phyloP scores from a whole-genome alignment of 2,113 vertebrate genomes.

The Archilochus colubris region DNA sequence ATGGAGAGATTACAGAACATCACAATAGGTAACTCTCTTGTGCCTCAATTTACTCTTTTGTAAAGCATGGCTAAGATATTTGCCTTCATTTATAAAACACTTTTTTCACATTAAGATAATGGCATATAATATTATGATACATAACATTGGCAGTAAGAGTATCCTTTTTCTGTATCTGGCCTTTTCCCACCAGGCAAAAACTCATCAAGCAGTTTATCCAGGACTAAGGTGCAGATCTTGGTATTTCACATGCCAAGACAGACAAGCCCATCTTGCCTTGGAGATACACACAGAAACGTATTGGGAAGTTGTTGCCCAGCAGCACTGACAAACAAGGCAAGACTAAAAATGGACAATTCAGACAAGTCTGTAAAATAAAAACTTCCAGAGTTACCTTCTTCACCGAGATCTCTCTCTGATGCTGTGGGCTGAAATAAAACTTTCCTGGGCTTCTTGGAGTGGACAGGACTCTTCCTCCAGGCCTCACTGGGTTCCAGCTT shows the following conservation, averaged over 20 bases:
- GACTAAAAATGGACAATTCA: background rate
- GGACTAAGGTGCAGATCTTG: background rate
- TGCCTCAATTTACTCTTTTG: background rate
- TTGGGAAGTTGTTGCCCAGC: background rate
- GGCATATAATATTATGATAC: background rate
- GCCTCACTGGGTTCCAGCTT: background rate
- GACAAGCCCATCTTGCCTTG: background rate
- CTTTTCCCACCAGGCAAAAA: background rate
- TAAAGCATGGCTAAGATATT: background rate
- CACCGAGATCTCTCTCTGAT: background rate
- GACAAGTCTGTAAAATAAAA: background rate
- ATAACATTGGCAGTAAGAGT: background rate
- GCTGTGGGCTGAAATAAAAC: slow-evolving; percentile 63
- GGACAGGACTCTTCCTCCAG: background rate
- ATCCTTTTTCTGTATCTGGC: background rate
- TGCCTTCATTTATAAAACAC: background rate
- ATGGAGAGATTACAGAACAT: background rate
- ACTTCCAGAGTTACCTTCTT: slow-evolving; percentile 54
- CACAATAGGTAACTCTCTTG: background rate
- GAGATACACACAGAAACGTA: background rate
- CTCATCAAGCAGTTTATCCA: background rate
- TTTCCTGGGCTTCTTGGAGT: slow-evolving; percentile 51
- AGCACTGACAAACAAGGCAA: background rate
- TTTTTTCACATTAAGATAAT: background rate
- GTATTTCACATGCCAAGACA: background rate